phyloP scores from a whole-genome alignment of 2,113 vertebrate genomes.

The Psophia crepitans region DNA sequence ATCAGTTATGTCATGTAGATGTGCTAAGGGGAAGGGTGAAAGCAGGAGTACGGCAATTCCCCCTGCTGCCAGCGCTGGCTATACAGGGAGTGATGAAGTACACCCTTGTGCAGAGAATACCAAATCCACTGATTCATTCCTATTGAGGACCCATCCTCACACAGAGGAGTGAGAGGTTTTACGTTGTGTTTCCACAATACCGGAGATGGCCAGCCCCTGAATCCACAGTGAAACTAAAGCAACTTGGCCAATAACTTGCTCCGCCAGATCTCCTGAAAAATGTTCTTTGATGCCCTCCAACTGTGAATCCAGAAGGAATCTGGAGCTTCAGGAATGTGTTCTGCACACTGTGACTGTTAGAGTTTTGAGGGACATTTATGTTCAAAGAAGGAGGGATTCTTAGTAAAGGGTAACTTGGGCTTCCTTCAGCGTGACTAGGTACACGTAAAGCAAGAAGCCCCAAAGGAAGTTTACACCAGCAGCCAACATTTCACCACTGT shows the following conservation, averaged over 20 bases:
- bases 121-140: not conserved
- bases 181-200: not conserved
- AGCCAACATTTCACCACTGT: not conserved
- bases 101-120: not conserved
- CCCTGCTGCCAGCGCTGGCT: not conserved
- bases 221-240: not conserved
- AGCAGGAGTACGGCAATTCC: not conserved
- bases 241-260: not conserved
- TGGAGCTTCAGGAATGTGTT: not conserved
- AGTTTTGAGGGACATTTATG: not conserved
- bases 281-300: not conserved
- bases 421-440: not conserved
- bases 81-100: not conserved
- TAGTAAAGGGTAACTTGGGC: not conserved
- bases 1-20: slow-evolving; percentile 17
- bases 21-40: slow-evolving; percentile 1
- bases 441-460: not conserved
- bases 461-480: not conserved
- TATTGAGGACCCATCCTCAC: not conserved
- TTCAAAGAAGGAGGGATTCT: not conserved
- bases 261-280: not conserved
- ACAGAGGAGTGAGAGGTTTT: not conserved
- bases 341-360: not conserved
- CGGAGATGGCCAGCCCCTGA: not conserved
- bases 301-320: not conserved